Evolutionary conservation across 2,113 vertebrate species (phyloP).

Genomic region (Callipepla squamata): DNA sequence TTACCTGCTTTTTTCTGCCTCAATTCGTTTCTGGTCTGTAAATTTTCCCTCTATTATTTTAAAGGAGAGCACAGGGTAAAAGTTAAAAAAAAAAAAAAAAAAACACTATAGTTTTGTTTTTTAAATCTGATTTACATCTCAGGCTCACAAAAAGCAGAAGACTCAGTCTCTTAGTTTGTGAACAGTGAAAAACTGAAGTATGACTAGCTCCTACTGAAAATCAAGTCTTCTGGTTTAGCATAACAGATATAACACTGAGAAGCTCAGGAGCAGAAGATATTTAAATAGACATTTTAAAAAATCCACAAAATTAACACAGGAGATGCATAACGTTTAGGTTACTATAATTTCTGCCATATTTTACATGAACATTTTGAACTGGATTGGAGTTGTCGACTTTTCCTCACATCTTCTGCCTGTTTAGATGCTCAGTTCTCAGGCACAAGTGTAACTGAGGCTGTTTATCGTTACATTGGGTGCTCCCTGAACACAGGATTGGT

Average conservation of each 20-base stretch:
- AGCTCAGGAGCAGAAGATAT: not conserved
- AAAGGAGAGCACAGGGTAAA: not conserved
- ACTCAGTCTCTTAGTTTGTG: not conserved
- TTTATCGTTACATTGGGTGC: not conserved
- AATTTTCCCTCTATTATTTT: not conserved
- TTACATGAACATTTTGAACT: not conserved
- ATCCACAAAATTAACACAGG: not conserved
- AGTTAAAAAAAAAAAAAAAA: not conserved
- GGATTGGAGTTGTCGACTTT: not conserved
- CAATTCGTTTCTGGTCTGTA: not conserved
- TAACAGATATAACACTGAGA: not conserved
- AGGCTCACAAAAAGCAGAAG: not conserved
- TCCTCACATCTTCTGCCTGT: not conserved
- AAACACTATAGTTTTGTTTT: fast-evolving
- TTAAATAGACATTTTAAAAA: not conserved
- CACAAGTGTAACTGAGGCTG: fast-evolving
- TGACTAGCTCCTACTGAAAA: not conserved
- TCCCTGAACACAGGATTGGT: not conserved
- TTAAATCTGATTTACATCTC: not conserved
- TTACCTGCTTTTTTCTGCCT: not conserved
- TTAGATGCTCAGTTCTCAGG: not conserved
- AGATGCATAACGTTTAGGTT: not conserved
- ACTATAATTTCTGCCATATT: not conserved
- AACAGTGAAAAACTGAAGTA: not conserved
- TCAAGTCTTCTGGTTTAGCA: fast-evolving